phyloP scores from a whole-genome alignment of 2,797 vertebrate species.

The Malacoctenus gilli region DNA sequence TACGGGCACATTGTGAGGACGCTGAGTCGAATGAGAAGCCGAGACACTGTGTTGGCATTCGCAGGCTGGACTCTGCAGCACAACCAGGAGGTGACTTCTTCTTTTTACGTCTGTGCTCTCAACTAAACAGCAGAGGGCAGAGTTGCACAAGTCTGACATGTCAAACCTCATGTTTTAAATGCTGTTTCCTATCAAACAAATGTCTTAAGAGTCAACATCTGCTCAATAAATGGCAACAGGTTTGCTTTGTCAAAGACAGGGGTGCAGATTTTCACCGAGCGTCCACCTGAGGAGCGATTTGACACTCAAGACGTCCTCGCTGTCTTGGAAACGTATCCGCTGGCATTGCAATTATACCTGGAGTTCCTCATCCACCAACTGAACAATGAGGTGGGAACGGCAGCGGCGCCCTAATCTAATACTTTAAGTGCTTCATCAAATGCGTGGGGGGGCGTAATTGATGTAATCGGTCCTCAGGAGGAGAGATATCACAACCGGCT shows the following conservation, averaged over 20 bases:
- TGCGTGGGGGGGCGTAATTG: conserved; percentile 26
- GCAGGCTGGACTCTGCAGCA: conserved; percentile 74
- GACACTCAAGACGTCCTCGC: conserved; percentile 54
- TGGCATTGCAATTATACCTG: conserved; percentile 68
- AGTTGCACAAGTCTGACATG: conserved; percentile 43
- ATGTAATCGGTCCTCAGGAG: conserved; percentile 62
- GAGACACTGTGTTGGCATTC: conserved; percentile 69
- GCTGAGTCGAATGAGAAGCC: conserved; percentile 64
- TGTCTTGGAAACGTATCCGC: conserved; percentile 65
- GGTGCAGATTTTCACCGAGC: conserved; percentile 73
- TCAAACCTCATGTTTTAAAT: conserved; percentile 2
- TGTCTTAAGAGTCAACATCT: conserved; percentile 1
- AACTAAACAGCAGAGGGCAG: conserved; percentile 69
- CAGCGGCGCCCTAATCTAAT: conserved; percentile 23
- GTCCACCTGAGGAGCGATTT: conserved; percentile 45
- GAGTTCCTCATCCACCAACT: conserved; percentile 73
- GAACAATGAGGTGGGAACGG: conserved; percentile 68
- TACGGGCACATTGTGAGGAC: conserved; percentile 69
- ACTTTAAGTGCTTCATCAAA: conserved; percentile 34
- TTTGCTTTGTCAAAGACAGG: conserved; percentile 61
- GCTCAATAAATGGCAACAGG: conserved; percentile 20
- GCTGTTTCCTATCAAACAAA: not conserved
- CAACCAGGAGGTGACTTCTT: conserved; percentile 68
- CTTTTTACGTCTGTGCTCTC: conserved; percentile 6
- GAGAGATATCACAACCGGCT: conserved; percentile 73